Evolutionary conservation across 2,113 vertebrate species (phyloP), one percentile per base, ranked within the genome.

Genomic region (Tragulus kanchil): DNA sequence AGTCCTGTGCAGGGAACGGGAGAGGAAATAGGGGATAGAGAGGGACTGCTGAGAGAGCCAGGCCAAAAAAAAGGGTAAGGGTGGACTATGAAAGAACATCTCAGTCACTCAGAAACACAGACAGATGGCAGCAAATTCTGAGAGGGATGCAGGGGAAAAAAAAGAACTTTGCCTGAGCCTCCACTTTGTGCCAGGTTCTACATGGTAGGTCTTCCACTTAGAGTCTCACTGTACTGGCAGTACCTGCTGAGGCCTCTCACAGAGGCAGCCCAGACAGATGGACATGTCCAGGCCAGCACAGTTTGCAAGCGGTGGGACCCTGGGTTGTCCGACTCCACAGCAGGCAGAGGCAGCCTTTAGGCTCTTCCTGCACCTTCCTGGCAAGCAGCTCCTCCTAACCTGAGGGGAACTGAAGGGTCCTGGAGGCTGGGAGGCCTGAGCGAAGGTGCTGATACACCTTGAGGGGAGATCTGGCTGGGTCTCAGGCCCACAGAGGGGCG

Each of bases 371-470:
- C 16, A 25, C 45, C 26, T 31, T 36, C 42, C n/a, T 6, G 13
- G 82, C 64, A 11, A 25, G 7, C 1, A 4, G 31, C 4, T 8
- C 8, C 42, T 88, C 78, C 45, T 31, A 82, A 52, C n/a, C n/a
- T 8, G 8, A 31, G 45, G n/a, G 42, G 45, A 48, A 48, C 13
- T 11, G 31, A 61, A n/a, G 3, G 59, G 69, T 1, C 3, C 8
- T 1, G n/a, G 50, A n/a, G 12, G 1, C 9, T 26, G 3, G 50
- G 73, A 19, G 36, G 17, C 36, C 92, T 52, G 25, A 26, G 8
- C 15, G 4, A 45, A 42, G n/a, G 36, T 1, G 3, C 79, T 17
- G 23, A 10, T 4, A 13, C 1, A 16, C 7, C 54, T 54, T 3
- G 23, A 78, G 19, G 14, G 52, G 82, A 36, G 23, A 11, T 42